Conservation (phyloP, 2,888 invertebrate genomes). For the Melipona bicolor region DNA sequence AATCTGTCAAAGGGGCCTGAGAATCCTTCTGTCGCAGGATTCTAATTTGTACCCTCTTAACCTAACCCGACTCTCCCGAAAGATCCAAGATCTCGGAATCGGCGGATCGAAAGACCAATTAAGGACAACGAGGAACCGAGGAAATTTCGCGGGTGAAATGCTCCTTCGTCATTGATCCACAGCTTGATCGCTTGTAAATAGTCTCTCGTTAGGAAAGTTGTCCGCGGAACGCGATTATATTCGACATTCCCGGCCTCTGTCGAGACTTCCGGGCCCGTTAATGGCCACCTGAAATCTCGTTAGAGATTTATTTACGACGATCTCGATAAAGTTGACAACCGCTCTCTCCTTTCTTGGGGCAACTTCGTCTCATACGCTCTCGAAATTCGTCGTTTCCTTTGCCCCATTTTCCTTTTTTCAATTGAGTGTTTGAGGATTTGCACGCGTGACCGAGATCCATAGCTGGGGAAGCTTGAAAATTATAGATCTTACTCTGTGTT, state of each 20-base stretch:
- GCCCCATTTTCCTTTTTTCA: too few species aligned
- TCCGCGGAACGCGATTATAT: constrained; percentile 53
- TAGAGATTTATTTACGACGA: constrained; percentile 64
- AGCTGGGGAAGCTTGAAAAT: not conserved
- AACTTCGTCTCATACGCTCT: constrained; percentile 7
- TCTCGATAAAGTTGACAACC: constrained; percentile 50
- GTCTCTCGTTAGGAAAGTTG: constrained; percentile 58
- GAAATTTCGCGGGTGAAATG: constrained; percentile 24
- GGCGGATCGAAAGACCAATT: not conserved
- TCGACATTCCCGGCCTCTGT: constrained; percentile 22
- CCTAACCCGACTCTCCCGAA: not conserved
- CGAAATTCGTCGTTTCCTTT: not conserved
- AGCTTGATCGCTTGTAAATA: constrained; percentile 59
- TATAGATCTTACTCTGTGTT: not conserved
- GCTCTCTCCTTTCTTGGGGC: not conserved
- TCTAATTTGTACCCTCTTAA: not conserved
- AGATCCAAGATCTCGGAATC: not conserved
- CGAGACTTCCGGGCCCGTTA: constrained; percentile 57
- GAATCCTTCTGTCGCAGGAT: not conserved
- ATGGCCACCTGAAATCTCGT: constrained; percentile 63
- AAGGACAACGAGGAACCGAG: not conserved
- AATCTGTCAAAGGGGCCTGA: not conserved
- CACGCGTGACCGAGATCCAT: not conserved
- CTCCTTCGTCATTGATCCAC: not conserved
- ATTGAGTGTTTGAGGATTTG: not conserved